Conservation (phyloP, 1,140 invertebrate genomes). For the Drosophila neocordata region DNA sequence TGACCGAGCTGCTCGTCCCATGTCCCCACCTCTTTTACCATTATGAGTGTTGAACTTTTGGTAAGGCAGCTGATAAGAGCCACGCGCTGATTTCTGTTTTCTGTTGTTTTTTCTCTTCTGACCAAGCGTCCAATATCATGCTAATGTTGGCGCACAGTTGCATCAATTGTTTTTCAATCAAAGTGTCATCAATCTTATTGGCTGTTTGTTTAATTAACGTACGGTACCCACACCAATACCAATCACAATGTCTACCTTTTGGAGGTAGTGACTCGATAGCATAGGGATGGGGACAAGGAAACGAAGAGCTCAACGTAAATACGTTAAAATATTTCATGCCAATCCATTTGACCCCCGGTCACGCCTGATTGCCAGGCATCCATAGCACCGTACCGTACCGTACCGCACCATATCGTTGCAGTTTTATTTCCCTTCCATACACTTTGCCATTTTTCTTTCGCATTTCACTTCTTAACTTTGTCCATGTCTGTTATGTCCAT, state of each 20-base stretch:
- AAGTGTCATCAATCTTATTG: conserved; percentile 77
- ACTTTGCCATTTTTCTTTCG: conserved; percentile 75
- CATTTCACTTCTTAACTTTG: conserved; percentile 79
- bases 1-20: conserved; percentile 28
- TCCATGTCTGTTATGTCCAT: conserved; percentile 78
- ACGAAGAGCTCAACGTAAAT: conserved; percentile 26
- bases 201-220: conserved; percentile 80
- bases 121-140: conserved; percentile 71
- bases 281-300: neutral
- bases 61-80: conserved; percentile 68
- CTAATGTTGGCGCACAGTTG: conserved; percentile 78
- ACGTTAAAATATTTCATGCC: conserved; percentile 55
- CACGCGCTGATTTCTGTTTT: conserved; percentile 39
- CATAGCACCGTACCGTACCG: neutral
- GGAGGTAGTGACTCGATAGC: neutral
- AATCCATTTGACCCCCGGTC: conserved; percentile 70
- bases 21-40: neutral
- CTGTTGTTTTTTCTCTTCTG: conserved; percentile 15
- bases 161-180: conserved; percentile 82
- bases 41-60: conserved; percentile 56
- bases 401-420: conserved; percentile 32
- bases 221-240: conserved; percentile 10
- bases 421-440: conserved; percentile 24
- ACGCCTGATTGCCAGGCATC: conserved; percentile 65
- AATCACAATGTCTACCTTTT: conserved; percentile 45